phyloP scores from a whole-genome alignment of 2,113 vertebrate species.

The Brienomyrus brachyistius region DNA sequence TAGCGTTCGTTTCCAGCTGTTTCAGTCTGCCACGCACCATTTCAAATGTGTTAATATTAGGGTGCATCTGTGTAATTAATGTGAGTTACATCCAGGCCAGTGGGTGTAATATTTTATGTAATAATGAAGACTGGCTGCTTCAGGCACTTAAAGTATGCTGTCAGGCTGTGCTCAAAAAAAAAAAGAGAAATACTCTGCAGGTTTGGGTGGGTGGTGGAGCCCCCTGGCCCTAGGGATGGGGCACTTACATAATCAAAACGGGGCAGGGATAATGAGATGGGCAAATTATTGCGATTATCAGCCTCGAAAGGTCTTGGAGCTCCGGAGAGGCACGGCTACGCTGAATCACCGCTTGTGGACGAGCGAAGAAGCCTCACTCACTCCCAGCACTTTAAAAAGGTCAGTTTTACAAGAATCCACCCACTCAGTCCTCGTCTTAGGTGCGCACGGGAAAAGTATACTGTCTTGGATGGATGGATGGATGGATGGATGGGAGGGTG shows the following conservation, averaged over 20 bases:
- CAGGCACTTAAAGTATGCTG: not conserved
- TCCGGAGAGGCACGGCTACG: not conserved
- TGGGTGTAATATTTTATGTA: not conserved
- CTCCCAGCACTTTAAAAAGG: not conserved
- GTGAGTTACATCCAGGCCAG: not conserved
- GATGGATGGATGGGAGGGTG: not conserved
- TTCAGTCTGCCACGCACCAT: not conserved
- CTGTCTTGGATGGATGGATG: not conserved
- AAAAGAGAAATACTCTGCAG: not conserved
- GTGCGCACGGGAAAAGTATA: not conserved
- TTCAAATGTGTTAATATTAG: not conserved
- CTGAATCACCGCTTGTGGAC: not conserved
- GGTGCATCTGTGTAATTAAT: not conserved
- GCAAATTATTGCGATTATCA: slow-evolving; percentile 33
- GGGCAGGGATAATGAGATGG: slow-evolving; percentile 21
- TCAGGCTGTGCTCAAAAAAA: not conserved
- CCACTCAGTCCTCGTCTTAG: not conserved
- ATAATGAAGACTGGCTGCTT: not conserved
- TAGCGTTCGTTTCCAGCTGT: not conserved
- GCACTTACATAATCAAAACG: slow-evolving; percentile 4
- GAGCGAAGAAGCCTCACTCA: not conserved
- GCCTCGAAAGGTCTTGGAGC: not conserved
- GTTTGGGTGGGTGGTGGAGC: not conserved
- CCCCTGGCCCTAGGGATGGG: not conserved
- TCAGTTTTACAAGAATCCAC: not conserved